These are phyloP conservation scores for Dasypus novemcinctus DNA, from an alignment of 2,113 vertebrate genomes.

Conservation along the genomic window DNA sequence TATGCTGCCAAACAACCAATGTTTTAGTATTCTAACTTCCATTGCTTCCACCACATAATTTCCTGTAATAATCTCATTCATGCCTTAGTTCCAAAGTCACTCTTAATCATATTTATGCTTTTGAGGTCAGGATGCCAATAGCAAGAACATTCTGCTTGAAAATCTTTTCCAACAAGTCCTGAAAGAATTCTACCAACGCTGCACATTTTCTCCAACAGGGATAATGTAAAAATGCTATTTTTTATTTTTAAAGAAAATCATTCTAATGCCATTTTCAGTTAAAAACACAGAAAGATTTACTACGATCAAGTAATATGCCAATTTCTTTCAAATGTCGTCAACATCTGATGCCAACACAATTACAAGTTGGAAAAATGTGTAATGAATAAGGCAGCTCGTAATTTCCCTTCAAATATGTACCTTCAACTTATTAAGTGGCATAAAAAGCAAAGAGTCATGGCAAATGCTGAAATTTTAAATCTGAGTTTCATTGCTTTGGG, in stretches of 20 bases:
- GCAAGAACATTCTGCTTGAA: background rate
- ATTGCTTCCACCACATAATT: slow-evolving; percentile 45
- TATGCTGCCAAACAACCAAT: slow-evolving; percentile 25
- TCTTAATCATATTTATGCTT: background rate
- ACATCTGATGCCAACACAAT: slow-evolving; percentile 57
- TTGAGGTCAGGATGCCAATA: slow-evolving; percentile 7
- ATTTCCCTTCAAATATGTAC: slow-evolving; percentile 58
- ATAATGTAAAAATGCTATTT: background rate
- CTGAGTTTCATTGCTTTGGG: slow-evolving; percentile 51
- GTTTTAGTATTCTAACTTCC: slow-evolving; percentile 28
- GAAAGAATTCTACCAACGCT: background rate
- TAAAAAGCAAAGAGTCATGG: slow-evolving; percentile 47
- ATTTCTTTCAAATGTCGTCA: slow-evolving; percentile 64
- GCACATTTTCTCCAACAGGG: background rate
- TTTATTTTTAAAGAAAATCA: slow-evolving; percentile 10
- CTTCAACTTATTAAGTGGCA: slow-evolving; percentile 69
- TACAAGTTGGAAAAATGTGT: slow-evolving; percentile 68
- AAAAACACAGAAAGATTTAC: slow-evolving; percentile 44
- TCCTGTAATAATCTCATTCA: slow-evolving; percentile 57
- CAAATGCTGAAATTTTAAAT: slow-evolving; percentile 44
- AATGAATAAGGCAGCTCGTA: slow-evolving; percentile 68
- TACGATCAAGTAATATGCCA: slow-evolving; percentile 42
- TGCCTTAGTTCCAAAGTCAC: background rate
- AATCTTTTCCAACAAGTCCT: background rate
- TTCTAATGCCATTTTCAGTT: slow-evolving; percentile 17